Conservation (phyloP, 37 sponge, comb jelly and placozoan genomes). For the Hexactinellida sp. region DNA sequence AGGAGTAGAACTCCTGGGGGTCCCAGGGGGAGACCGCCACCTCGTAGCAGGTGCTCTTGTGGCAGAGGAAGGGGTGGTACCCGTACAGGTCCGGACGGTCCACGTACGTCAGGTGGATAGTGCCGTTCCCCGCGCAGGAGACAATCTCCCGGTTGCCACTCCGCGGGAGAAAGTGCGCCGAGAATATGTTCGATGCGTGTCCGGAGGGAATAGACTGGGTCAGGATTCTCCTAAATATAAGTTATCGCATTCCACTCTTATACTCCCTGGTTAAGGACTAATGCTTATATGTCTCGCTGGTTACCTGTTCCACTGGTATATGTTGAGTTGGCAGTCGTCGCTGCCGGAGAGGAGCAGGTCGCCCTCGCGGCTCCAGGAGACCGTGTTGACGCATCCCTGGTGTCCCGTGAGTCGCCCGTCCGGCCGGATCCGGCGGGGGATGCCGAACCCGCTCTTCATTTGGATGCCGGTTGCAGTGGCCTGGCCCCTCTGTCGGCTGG, state of each 20-base stretch:
- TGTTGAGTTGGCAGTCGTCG: slow-evolving; percentile 69
- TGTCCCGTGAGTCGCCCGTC: slow-evolving; percentile 14
- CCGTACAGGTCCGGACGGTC: slow-evolving; percentile 29
- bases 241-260: not conserved
- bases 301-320: slow-evolving; percentile 32
- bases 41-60: slow-evolving; percentile 55
- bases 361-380: slow-evolving; percentile 57
- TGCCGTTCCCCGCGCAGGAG: slow-evolving; percentile 76
- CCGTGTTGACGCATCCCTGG: slow-evolving; percentile 51
- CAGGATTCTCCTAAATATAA: not conserved
- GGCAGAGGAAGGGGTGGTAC: slow-evolving; percentile 49
- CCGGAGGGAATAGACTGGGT: slow-evolving; percentile 29
- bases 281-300: not conserved
- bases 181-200: slow-evolving; percentile 72
- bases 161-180: slow-evolving; percentile 62
- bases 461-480: not conserved
- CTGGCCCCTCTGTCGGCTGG: not conserved
- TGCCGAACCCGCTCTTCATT: not conserved
- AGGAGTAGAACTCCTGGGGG: slow-evolving; percentile 59
- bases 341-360: slow-evolving; percentile 53
- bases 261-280: not conserved
- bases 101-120: slow-evolving; percentile 49
- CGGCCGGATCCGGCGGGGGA: not conserved
- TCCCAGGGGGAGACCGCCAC: slow-evolving; percentile 48
- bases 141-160: slow-evolving; percentile 40